Evolutionary conservation across 2,888 invertebrate species (phyloP), one percentile per base, ranked within the genome.

Genomic region (Eledona agricola): DNA sequence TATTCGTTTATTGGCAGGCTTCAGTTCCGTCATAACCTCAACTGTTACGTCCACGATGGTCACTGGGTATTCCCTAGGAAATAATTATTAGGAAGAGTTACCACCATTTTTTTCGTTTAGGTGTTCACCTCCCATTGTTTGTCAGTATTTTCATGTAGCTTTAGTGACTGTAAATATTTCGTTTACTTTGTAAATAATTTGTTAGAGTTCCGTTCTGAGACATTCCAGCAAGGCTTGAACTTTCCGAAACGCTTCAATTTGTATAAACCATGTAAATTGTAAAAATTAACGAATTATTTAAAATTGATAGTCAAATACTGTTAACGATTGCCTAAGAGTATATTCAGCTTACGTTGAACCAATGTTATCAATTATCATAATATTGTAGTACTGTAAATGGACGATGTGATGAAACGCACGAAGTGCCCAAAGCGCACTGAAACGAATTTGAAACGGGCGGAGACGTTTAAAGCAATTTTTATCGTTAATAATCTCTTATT

Each of bases 261-360:
- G 37, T 37, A 47, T 22, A 46, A 45, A 23, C 22, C 53, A 57
- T 60, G 58, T 63, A 62, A 57, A 58, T 60, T 63, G 57, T 60
- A 59, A 60, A 53, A 45, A 31, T 52, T 31, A 58, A 52, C 54
- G 55, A 60, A 55, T 57, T 52, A 58, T 58, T 58, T 57, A 59
- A 38, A 35, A 47, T 9, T 51, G 25, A 56, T 56, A 53, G 49
- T 57, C 55, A 47, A 49, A 57, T 57, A 57, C 52, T 57, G 57
- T 57, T 57, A 51, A 51, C 51, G 53, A 62, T 50, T 54, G 58
- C 57, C 49, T 55, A 45, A 54, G 45, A 52, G 45, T 52, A 52
- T 50, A 50, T 50, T 55, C 50, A 55, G 55, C 57, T 57, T 58
- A 49, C 51, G 60, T 60, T 60, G 51, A 15, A 49, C n/a, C 32